phyloP scores from a whole-genome alignment of 1,140 invertebrate genomes.

The Drosophila miranda region DNA sequence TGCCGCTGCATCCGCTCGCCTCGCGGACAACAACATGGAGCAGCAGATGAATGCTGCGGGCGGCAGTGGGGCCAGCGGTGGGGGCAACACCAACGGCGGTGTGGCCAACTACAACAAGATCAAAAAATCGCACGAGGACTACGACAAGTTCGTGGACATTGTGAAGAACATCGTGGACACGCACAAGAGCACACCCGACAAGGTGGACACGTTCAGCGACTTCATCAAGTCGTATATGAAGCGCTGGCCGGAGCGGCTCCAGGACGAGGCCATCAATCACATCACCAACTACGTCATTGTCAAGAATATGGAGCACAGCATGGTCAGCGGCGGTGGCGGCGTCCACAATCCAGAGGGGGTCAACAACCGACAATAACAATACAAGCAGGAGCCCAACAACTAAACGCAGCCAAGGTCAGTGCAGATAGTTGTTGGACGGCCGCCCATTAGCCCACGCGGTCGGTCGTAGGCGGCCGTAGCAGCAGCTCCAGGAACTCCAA shows the following conservation, averaged over 20 bases:
- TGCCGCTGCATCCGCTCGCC: constrained; percentile 68
- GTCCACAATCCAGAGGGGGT: constrained; percentile 70
- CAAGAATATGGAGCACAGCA: constrained; percentile 81
- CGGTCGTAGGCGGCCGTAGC: constrained; percentile 28
- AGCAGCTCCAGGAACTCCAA: constrained; percentile 58
- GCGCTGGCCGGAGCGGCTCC: constrained; percentile 77
- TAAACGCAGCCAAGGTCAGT: constrained; percentile 31
- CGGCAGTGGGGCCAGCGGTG: constrained; percentile 57
- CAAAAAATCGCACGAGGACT: constrained; percentile 80
- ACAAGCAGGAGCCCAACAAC: constrained; percentile 80
- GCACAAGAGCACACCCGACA: constrained; percentile 76
- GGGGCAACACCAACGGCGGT: constrained; percentile 73
- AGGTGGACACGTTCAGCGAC: constrained; percentile 77
- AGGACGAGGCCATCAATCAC: constrained; percentile 81
- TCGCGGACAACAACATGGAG: constrained; percentile 76
- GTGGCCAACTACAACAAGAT: constrained; percentile 79
- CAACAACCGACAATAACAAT: constrained; percentile 76
- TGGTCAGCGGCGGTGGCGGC: constrained; percentile 55
- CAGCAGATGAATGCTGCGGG: constrained; percentile 71
- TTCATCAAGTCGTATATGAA: constrained; percentile 80
- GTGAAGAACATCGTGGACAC: constrained; percentile 81
- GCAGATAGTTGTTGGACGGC: constrained; percentile 62
- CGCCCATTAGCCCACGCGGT: neutral
- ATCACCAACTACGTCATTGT: constrained; percentile 81
- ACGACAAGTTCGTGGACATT: constrained; percentile 80